phyloP scores from a whole-genome alignment of 2,888 invertebrate species.

The Meandrusa payeni region DNA sequence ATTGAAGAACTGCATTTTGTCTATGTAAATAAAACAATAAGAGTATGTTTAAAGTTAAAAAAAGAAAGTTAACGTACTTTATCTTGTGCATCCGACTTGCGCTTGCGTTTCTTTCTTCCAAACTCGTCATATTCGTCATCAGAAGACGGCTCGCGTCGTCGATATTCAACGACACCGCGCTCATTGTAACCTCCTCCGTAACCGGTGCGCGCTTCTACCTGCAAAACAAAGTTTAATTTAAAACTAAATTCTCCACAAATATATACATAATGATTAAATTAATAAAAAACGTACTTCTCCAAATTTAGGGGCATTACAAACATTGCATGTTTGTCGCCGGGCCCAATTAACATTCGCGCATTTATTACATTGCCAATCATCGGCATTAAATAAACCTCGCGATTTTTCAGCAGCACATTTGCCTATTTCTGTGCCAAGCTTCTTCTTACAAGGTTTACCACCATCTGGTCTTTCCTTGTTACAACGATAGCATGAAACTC shows the following conservation, averaged over 20 bases:
- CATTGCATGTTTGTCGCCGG: slow-evolving; percentile 96
- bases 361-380: slow-evolving; percentile 99
- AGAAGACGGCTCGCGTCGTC: slow-evolving; percentile 90
- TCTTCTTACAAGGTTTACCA: slow-evolving; percentile 82
- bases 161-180: slow-evolving; percentile 97
- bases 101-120: slow-evolving; percentile 84
- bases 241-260: not conserved
- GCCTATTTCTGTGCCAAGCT: slow-evolving; percentile 97
- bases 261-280: not conserved
- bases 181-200: slow-evolving; percentile 97
- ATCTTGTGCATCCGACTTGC: slow-evolving; percentile 44
- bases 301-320: slow-evolving; percentile 99
- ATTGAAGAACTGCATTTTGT: slow-evolving; percentile 3
- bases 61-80: slow-evolving; percentile 40
- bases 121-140: slow-evolving; percentile 99
- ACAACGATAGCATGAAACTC: slow-evolving; percentile 95
- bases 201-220: slow-evolving; percentile 87
- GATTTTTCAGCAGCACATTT: slow-evolving; percentile 99
- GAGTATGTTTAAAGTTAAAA: slow-evolving; percentile 5
- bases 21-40: no score
- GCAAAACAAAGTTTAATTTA: slow-evolving; percentile 30
- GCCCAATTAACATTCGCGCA: slow-evolving; percentile 99
- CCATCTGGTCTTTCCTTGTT: slow-evolving; percentile 83
- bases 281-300: slow-evolving; percentile 87
- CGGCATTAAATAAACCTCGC: slow-evolving; percentile 96